A percentile compares a stretch with the other conserved stretches of the same genome.
phyloP scores from a whole-genome alignment of 2,797 vertebrate genomes.

The Pangasius sanitwongsei region DNA sequence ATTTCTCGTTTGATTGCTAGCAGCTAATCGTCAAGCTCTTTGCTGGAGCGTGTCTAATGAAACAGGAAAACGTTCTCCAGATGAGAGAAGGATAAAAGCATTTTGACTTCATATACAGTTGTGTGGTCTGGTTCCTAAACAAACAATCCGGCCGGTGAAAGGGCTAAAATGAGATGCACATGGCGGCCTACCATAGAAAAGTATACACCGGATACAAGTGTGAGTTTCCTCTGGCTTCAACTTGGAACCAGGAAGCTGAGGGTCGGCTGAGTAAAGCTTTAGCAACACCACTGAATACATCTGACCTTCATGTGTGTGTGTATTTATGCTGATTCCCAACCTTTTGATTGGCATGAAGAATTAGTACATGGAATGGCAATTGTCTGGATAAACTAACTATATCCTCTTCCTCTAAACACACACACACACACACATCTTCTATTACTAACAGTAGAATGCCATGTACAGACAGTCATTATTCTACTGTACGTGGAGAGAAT shows the following conservation, averaged over 20 bases:
- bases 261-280: neutral
- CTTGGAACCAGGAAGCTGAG: conserved; percentile 1
- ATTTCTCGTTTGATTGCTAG: conserved; percentile 10
- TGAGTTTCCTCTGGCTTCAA: conserved; percentile 12
- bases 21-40: neutral
- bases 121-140: conserved; percentile 31
- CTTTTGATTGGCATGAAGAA: neutral
- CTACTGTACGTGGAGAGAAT: neutral
- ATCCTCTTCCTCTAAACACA: conserved; percentile 24
- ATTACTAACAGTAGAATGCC: neutral
- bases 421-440: conserved; percentile 7
- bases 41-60: conserved; percentile 32
- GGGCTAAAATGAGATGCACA: conserved; percentile 20
- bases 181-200: conserved; percentile 19
- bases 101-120: neutral
- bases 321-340: neutral
- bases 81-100: conserved; percentile 31
- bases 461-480: conserved; percentile 31
- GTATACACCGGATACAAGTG: neutral
- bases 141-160: conserved; percentile 30
- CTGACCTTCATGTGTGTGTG: too few relatives aligned
- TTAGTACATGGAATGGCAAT: neutral
- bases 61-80: conserved; percentile 29
- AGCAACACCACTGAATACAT: neutral
- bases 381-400: conserved; percentile 10